Evolutionary conservation across 2,797 vertebrate species (phyloP), one percentile per base, ranked within the genome.

Genomic region (Hoplostethus atlanticus): DNA sequence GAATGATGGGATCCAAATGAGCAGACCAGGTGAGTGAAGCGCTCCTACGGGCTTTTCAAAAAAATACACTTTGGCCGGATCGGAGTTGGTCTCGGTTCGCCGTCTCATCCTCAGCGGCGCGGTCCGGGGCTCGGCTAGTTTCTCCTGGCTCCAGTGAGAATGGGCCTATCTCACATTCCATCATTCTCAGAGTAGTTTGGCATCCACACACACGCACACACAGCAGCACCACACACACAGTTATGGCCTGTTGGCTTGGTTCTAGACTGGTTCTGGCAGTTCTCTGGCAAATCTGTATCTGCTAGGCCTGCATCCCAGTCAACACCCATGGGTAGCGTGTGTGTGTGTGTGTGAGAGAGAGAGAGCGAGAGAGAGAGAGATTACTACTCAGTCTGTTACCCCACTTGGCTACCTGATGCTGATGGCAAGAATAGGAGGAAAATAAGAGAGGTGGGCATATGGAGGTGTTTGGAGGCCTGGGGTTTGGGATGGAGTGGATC

Each of bases 291-390:
- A 55, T 77, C 57, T 60, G 44, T 71, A 59, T 81, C 64, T 69
- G 70, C 81, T 71, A 84, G 85, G 80, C 80, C 79, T 75, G 79
- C 53, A 79, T 84, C 82, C 81, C 84, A 89, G 66, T 79, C 73
- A 76, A 58, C 51, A 67, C 68, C 68, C 69, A 65, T 50, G 68
- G 59, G 64, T 30, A 25, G 13, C 64, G 58, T 52, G 61, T 6
- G 64, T 30, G 64, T 31, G 61, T 51, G 61, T 13, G 59, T 5
- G 34, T 25, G 21, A 11, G 42, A n/a, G 62, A 12, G 62, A n/a
- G 44, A 52, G 44, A 66, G 53, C 46, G 28, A 68, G 5, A 30
- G 10, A 40, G 30, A 62, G 66, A 67, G 64, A 68, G 60, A 74
- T 71, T 38, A 54, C 76, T 76, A 52, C 66, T 81, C 76, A 71